These are phyloP conservation scores for Acanthopleura granulata DNA, from an alignment of 2,888 invertebrate species.

Conservation along the genomic window DNA sequence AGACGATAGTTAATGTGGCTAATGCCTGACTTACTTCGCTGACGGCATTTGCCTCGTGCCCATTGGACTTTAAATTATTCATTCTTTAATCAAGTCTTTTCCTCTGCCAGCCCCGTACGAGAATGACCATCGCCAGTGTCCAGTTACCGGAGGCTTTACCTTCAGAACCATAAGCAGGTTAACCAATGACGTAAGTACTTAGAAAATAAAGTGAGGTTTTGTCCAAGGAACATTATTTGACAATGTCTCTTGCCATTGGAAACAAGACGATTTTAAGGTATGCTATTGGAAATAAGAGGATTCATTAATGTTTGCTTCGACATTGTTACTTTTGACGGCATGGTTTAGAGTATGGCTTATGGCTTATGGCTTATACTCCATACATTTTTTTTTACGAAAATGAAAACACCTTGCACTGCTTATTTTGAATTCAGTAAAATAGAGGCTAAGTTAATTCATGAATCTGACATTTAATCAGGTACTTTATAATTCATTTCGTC, in stretches of 20 bases:
- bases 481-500: neutral
- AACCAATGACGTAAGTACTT: slow-evolving; percentile 50
- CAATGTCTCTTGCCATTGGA: neutral
- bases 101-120: slow-evolving; percentile 47
- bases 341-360: too few relatives aligned
- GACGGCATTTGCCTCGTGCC: too few relatives aligned
- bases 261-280: neutral
- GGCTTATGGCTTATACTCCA: too few relatives aligned
- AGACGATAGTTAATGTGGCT: too few relatives aligned
- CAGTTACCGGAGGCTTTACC: slow-evolving; percentile 56
- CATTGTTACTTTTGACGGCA: too few relatives aligned
- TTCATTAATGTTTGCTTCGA: neutral
- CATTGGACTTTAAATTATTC: too few relatives aligned
- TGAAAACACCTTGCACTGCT: too few relatives aligned
- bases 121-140: slow-evolving; percentile 45
- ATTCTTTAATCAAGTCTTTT: neutral
- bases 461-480: neutral
- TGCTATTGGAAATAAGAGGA: neutral
- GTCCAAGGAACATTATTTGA: neutral
- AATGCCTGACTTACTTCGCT: too few relatives aligned
- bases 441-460: too few relatives aligned
- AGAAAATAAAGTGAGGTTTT: neutral
- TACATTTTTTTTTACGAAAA: too few relatives aligned
- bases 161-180: slow-evolving; percentile 54
- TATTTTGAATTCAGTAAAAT: too few relatives aligned